Evolutionary conservation across 2,888 invertebrate species (phyloP).

Genomic region (Phortica okadai): DNA sequence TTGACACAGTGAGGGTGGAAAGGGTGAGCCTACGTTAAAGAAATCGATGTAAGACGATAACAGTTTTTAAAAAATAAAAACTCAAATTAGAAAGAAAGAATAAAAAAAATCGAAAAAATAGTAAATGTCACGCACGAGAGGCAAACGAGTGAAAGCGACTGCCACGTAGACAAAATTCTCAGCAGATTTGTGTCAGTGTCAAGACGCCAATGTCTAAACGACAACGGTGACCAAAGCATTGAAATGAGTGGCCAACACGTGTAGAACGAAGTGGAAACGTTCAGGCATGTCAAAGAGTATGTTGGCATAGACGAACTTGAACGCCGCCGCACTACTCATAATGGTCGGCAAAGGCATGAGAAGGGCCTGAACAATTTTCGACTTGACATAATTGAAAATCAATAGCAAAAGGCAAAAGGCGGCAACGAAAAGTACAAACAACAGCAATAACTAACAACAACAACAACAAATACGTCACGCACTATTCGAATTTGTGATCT

Average conservation of each 20-base stretch:
- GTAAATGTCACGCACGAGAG: background rate
- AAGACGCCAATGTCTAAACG: background rate
- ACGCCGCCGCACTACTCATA: background rate
- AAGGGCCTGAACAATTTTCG: background rate
- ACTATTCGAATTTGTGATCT: conserved; percentile 5
- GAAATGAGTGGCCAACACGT: background rate
- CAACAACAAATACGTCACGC: conserved; percentile 15
- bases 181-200: conserved; percentile 16
- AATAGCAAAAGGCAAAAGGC: conserved; percentile 8
- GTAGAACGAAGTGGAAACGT: background rate
- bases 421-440: background rate
- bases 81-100: no score
- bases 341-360: background rate
- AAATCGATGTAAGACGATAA: no score
- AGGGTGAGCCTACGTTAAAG: no score
- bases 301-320: background rate
- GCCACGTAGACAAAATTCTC: background rate
- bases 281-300: background rate
- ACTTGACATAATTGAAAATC: conserved; percentile 26
- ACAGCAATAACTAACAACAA: background rate
- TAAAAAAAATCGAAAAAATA: background rate
- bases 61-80: no score
- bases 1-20: no score
- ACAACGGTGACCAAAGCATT: background rate
- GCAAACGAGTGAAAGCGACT: background rate